Evolutionary conservation across 2,888 invertebrate genomes (phyloP).

Genomic region (Urechis unicinctus): DNA sequence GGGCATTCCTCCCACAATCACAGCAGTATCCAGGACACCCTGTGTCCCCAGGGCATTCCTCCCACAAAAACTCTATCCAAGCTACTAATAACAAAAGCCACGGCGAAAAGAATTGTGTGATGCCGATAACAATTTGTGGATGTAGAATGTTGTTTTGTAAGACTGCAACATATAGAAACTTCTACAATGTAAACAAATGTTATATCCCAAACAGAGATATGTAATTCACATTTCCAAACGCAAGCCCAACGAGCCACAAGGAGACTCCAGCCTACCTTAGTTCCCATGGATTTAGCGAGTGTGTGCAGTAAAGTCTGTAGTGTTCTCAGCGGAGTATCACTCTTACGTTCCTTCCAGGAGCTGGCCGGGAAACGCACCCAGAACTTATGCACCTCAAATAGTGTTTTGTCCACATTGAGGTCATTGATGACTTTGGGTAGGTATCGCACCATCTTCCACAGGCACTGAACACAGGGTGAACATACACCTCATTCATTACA

Average conservation of each 20-base stretch:
- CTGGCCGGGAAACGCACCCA: slow-evolving; percentile 77
- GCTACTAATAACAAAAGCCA: no score
- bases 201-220: no score
- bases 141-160: no score
- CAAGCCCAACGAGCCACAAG: not conserved
- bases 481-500: no score
- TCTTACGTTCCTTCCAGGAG: slow-evolving; percentile 75
- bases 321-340: slow-evolving; percentile 73
- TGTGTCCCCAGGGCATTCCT: no score
- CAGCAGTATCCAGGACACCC: no score
- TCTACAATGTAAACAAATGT: no score
- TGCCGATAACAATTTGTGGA: no score
- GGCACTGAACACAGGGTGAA: slow-evolving; percentile 55
- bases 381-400: slow-evolving; percentile 81
- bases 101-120: no score
- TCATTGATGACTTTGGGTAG: slow-evolving; percentile 67
- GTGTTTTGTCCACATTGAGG: slow-evolving; percentile 51
- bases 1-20: no score
- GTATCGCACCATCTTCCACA: slow-evolving; percentile 89
- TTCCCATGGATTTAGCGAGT: slow-evolving; percentile 81
- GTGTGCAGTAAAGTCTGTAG: slow-evolving; percentile 90
- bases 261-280: slow-evolving; percentile 51
- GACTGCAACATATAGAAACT: no score
- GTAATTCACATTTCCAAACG: not conserved
- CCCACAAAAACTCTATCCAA: no score